These are phyloP conservation scores for Hydrozoanthus tunicans DNA, from an alignment of 64 coral and sea anemone genomes.

Conservation along the genomic window DNA sequence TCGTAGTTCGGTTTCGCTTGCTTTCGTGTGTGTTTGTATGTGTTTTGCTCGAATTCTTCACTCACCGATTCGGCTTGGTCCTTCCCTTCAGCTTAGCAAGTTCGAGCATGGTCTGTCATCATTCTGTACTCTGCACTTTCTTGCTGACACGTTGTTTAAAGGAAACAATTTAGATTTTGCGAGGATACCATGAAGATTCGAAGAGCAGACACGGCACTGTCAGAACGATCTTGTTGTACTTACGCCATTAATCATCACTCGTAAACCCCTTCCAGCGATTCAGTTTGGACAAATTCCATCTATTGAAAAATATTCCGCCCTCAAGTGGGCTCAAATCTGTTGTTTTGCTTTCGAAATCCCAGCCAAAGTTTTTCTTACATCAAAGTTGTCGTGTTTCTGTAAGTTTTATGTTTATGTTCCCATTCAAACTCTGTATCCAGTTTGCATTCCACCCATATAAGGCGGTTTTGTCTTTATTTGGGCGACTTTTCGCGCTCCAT, in stretches of 20 bases:
- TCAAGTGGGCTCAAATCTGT: not conserved
- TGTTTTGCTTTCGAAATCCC: slow-evolving; percentile 29
- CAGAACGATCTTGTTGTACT: slow-evolving; percentile 22
- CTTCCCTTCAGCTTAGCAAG: slow-evolving; percentile 9
- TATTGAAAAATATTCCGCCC: not conserved
- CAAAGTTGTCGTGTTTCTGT: slow-evolving; percentile 25
- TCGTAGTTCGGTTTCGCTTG: not conserved
- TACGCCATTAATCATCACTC: slow-evolving; percentile 17
- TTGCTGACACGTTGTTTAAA: slow-evolving; percentile 28
- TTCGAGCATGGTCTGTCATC: slow-evolving; percentile 26
- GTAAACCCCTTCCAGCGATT: not conserved
- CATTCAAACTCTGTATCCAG: slow-evolving; percentile 96
- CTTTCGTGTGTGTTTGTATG: not conserved
- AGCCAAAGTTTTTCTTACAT: slow-evolving; percentile 15
- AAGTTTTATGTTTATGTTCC: slow-evolving; percentile 52
- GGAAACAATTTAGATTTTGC: not conserved
- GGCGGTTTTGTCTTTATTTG: slow-evolving; percentile 98
- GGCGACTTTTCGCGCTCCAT: slow-evolving; percentile 79
- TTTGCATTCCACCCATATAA: slow-evolving; percentile 98
- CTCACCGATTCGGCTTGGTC: not conserved
- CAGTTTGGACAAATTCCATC: not conserved
- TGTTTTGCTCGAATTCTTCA: slow-evolving; percentile 6
- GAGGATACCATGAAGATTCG: not conserved
- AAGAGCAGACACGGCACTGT: slow-evolving; percentile 1
- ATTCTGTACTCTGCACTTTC: not conserved